These are phyloP conservation scores for Phania funesta DNA, from an alignment of 2,888 invertebrate species.

Conservation along the genomic window DNA sequence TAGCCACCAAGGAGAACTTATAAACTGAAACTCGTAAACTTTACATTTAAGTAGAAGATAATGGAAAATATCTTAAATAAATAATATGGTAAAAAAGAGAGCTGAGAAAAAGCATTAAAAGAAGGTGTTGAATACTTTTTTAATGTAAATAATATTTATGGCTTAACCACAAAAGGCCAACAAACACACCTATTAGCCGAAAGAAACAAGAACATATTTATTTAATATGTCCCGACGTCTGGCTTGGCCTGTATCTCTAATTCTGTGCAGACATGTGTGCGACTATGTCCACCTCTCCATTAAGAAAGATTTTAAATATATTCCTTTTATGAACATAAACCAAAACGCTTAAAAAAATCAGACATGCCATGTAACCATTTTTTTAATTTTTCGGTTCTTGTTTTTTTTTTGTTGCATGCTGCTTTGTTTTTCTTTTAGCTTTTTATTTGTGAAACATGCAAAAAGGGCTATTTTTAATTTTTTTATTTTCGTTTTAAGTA, in stretches of 20 bases:
- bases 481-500: not conserved
- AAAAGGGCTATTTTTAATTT: constrained; percentile 46
- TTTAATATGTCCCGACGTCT: constrained; percentile 61
- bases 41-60: constrained; percentile 41
- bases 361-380: constrained; percentile 56
- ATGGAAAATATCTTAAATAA: constrained; percentile 52
- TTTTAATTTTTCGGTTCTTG: constrained; percentile 17
- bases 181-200: constrained; percentile 52
- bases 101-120: not conserved
- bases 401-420: no score
- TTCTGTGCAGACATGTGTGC: constrained; percentile 26
- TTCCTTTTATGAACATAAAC: constrained; percentile 41
- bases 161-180: constrained; percentile 33
- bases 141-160: constrained; percentile 60
- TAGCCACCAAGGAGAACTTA: not conserved
- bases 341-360: constrained; percentile 52
- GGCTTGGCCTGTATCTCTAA: constrained; percentile 31
- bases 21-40: constrained; percentile 27
- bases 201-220: constrained; percentile 18
- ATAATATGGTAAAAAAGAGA: not conserved
- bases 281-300: constrained; percentile 59
- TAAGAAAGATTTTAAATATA: constrained; percentile 11
- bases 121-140: constrained; percentile 43
- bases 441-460: constrained; percentile 55
- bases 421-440: constrained; percentile 6